Evolutionary conservation across 2,888 invertebrate species (phyloP).

Genomic region (Lycaena phlaeas): DNA sequence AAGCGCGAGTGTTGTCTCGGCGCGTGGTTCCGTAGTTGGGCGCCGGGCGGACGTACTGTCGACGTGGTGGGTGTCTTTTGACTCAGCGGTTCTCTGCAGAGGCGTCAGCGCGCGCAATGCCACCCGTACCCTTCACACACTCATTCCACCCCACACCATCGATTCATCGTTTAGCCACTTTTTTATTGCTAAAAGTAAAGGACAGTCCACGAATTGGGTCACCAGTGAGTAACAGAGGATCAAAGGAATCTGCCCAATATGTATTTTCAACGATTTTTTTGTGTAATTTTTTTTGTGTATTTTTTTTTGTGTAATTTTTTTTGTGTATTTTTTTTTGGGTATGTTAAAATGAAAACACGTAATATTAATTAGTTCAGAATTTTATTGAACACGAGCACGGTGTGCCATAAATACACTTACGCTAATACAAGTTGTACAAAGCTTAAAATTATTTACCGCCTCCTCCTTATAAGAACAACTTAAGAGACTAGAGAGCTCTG

Average conservation of each 20-base stretch:
- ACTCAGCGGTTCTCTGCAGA: conserved; percentile 21
- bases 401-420: conserved; percentile 14
- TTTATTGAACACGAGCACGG: conserved; percentile 15
- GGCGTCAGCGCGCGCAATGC: conserved; percentile 40
- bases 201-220: conserved; percentile 28
- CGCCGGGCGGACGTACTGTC: background rate
- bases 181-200: conserved; percentile 38
- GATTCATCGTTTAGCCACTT: conserved; percentile 40
- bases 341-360: background rate
- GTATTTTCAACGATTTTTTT: too few species aligned
- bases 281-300: too few species aligned
- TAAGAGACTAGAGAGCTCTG: conserved; percentile 8
- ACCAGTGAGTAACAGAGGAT: conserved; percentile 13
- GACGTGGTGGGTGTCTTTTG: background rate
- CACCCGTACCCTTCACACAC: conserved; percentile 20
- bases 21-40: background rate
- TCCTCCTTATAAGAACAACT: conserved; percentile 6
- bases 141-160: conserved; percentile 34
- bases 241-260: too few species aligned
- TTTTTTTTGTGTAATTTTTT: too few species aligned
- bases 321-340: too few species aligned
- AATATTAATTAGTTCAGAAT: conserved; percentile 11
- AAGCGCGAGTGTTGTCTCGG: background rate
- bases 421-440: conserved; percentile 14
- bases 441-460: conserved; percentile 12